A percentile compares a stretch with the other conserved stretches of the same genome.
Conservation (phyloP, 2,888 invertebrate genomes). For the Drosophila multiciliata region DNA sequence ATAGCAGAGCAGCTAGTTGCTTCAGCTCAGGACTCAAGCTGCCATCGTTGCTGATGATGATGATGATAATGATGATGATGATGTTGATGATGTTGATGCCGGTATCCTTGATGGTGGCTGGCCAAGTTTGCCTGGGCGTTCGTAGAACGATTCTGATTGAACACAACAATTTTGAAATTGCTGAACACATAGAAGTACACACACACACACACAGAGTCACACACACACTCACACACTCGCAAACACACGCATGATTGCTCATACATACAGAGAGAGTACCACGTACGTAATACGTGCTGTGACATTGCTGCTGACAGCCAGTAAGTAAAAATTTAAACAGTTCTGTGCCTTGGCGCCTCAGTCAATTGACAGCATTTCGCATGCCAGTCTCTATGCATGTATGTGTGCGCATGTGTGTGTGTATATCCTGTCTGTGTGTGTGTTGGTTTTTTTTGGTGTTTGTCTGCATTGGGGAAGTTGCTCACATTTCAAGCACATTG, state of each 20-base stretch:
- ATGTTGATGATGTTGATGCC: constrained; percentile 34
- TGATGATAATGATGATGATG: constrained; percentile 36
- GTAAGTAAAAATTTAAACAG: constrained; percentile 74
- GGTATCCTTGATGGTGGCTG: constrained; percentile 22
- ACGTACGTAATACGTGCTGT: constrained; percentile 75
- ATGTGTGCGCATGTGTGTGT: constrained; percentile 5
- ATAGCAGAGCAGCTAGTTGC: neutral
- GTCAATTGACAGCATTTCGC: constrained; percentile 70
- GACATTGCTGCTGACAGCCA: constrained; percentile 64
- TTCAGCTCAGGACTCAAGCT: constrained; percentile 12
- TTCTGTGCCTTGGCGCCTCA: constrained; percentile 53
- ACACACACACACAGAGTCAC: constrained; percentile 7
- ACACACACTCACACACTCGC: constrained; percentile 5
- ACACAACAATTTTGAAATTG: constrained; percentile 79
- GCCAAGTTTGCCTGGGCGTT: constrained; percentile 48
- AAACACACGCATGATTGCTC: neutral
- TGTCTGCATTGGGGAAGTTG: constrained; percentile 37
- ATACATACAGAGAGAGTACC: constrained; percentile 32
- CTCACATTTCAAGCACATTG: constrained; percentile 71
- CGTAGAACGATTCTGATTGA: constrained; percentile 66
- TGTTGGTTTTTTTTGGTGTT: constrained; percentile 1
- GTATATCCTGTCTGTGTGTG: constrained; percentile 13
- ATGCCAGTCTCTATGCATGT: constrained; percentile 21
- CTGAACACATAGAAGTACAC: constrained; percentile 46
- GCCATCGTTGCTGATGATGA: constrained; percentile 35